Base-by-base conservation (phyloP, 1,140 invertebrate genomes). In the Brachionus calyciflorus region DNA sequence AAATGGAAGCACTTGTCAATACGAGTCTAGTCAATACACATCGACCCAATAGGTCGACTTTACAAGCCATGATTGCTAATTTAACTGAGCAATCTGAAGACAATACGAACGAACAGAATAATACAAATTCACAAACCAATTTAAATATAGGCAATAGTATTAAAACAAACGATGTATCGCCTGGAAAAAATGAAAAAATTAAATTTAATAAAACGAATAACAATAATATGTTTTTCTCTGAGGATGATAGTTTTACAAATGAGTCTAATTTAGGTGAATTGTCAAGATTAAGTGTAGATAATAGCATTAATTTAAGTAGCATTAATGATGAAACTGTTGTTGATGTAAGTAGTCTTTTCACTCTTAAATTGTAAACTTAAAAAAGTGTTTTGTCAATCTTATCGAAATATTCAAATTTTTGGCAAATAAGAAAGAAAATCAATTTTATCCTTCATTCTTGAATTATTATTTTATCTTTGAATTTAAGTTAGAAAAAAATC, bases 51-150 rank as follows among this genome's bases (percentile, higher is more conserved):
- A 77, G 85, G 79, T 82, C 84, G 49, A 81, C 83, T 14, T 80
- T 87, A 60, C 85, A 86, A 79, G 84, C 84, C 73, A 86, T 87
- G 86, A 80, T 86, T 78, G 84, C 81, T 65, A 86, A 82, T 78
- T 80, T 87, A 73, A 73, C 26, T 14, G 51, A 73, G 17, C 69
- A 73, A 51, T 37, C 46, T 14, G 12, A 73, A 12, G 83, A 82
- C 68, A 80, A 78, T 41, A 5, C 33, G 9, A 37, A 9, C 9
- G 33, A 37, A 37, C 80, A 82, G 26, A 84, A 85, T 46, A 83
- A 84, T 28, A 77, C 79, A n/a, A 78, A 79, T n/a, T 79, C 79
- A n/a, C 73, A 41, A n/a, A 41, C 65, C 30, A 76, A 53, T 51
- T 40, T 79, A 4, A 41, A 37, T 1, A 46, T 44, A 4, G 44